Conservation (phyloP, 1,140 invertebrate species). For the Aricia agestis region DNA sequence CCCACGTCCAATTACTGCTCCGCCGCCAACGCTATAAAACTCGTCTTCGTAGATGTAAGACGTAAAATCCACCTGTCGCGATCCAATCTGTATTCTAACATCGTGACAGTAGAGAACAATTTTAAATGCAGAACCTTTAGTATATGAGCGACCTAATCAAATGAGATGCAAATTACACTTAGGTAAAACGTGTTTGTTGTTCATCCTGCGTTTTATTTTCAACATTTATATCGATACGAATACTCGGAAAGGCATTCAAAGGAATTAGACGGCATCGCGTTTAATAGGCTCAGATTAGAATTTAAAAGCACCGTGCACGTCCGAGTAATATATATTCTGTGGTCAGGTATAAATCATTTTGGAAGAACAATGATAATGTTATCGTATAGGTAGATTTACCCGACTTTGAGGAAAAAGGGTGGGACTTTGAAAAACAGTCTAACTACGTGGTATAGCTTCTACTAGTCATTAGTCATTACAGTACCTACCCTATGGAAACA, state of each 20-base stretch:
- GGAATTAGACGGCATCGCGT: conserved; percentile 62
- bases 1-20: conserved; percentile 71
- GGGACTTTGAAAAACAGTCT: too few relatives aligned
- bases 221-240: conserved; percentile 70
- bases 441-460: too few relatives aligned
- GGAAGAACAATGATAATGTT: background rate
- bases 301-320: conserved; percentile 56
- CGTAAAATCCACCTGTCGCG: conserved; percentile 28
- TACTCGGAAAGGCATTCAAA: conserved; percentile 74
- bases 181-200: conserved; percentile 73
- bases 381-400: background rate
- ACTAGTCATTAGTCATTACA: too few relatives aligned
- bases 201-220: conserved; percentile 69
- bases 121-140: conserved; percentile 15
- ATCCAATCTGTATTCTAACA: conserved; percentile 26
- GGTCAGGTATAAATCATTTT: background rate
- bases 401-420: background rate
- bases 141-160: conserved; percentile 25
- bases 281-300: conserved; percentile 74
- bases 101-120: conserved; percentile 11
- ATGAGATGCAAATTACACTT: conserved; percentile 68
- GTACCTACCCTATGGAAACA: too few relatives aligned
- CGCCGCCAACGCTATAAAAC: conserved; percentile 72
- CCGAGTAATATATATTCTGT: too few relatives aligned
- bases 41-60: conserved; percentile 28